Evolutionary conservation across 2,113 vertebrate species (phyloP).

Genomic region (Calidris pygmaea): DNA sequence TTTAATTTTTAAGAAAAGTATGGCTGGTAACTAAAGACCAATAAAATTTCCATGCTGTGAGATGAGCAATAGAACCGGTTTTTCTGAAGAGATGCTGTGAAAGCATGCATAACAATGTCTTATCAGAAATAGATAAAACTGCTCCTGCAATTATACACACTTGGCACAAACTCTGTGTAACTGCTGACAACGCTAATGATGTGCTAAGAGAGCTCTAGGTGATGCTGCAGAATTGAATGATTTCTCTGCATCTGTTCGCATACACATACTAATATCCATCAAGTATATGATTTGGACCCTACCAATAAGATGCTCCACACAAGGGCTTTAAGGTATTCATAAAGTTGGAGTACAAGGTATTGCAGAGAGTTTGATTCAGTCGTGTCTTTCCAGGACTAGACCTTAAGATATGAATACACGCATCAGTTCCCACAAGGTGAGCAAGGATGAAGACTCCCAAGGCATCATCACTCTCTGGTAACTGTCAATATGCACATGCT

Average conservation of each 20-base stretch:
- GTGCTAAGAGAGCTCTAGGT: background rate
- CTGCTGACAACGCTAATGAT: background rate
- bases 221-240: background rate
- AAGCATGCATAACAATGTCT: background rate
- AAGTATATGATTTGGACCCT: background rate
- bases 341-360: background rate
- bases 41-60: background rate
- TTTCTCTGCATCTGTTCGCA: background rate
- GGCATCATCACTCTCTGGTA: background rate
- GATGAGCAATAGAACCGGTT: background rate
- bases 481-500: rapidly evolving
- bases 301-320: background rate
- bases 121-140: background rate
- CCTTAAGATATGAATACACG: background rate
- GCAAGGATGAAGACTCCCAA: background rate
- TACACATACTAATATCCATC: background rate
- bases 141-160: background rate
- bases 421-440: background rate
- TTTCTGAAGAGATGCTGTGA: background rate
- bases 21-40: background rate
- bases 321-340: background rate
- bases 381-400: background rate
- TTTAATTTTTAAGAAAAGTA: background rate
- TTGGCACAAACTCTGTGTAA: background rate
- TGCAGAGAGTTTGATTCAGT: background rate